Evolutionary conservation across 2,888 invertebrate genomes (phyloP), one percentile per base, ranked within the genome.

Genomic region (Drosophila putrida): DNA sequence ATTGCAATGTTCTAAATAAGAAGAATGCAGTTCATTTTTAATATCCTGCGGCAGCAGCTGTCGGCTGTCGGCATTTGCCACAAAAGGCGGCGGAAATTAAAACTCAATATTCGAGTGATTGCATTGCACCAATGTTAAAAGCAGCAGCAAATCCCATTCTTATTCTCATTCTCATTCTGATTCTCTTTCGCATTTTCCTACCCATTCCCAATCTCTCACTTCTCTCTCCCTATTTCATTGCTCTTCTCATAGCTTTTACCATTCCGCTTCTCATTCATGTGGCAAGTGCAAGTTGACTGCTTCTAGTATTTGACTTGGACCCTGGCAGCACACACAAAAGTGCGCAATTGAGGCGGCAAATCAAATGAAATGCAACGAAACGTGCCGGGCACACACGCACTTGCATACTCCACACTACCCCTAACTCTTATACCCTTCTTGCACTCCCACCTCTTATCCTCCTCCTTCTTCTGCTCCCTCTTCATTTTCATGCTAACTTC

Each of bases 271-370:
- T n/a, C 53, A 54, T 41, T 28, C 46, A 51, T 47, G 46, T 57
- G 47, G 65, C 65, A 64, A 58, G 54, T 59, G 55, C 61, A 64
- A 66, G 41, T 61, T 50, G 33, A 55, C 43, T 43, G 9, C 41
- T 74, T 20, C 55, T 68, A 80, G 71, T 86, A 71, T 84, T 87
- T 81, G 84, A 83, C 87, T 81, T 81, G 75, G 59, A 77, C 65
- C 69, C 50, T 11, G 50, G 31, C 31, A 68, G 71, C 84, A 78
- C 81, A 78, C 81, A 83, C 78, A 84, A 84, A 84, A 84, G 83
- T 87, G 82, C 74, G 85, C 88, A 84, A 84, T 87, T 84, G 83
- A 87, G 85, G 85, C 85, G 77, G 83, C 83, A 84, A 84, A 84
- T 84, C 88, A 84, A 84, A 84, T 87, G 82, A 87, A 84, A 84